Conservation (phyloP, 2,888 invertebrate genomes). For the Maniola hyperantus region DNA sequence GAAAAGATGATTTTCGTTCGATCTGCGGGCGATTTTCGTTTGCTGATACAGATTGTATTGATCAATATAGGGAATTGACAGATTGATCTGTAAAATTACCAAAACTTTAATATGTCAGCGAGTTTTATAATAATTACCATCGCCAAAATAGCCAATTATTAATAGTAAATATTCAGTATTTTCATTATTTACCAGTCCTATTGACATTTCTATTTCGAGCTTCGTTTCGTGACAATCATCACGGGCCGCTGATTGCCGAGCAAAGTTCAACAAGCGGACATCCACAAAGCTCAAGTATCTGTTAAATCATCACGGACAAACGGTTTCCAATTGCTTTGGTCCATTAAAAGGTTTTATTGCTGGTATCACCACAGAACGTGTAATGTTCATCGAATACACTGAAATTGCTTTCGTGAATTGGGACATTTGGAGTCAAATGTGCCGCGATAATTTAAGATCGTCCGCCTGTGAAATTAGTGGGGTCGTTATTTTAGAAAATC, state of each 20-base stretch:
- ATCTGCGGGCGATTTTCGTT: too few relatives aligned
- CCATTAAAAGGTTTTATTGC: constrained; percentile 51
- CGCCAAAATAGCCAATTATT: not conserved
- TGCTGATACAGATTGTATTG: too few relatives aligned
- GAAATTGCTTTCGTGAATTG: constrained; percentile 51
- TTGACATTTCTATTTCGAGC: constrained; percentile 1
- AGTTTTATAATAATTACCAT: not conserved
- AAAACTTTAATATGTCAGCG: not conserved
- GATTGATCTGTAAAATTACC: too few relatives aligned
- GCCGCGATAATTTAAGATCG: constrained; percentile 37
- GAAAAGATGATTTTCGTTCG: too few relatives aligned
- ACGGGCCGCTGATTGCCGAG: constrained; percentile 17
- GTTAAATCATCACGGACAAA: constrained; percentile 51
- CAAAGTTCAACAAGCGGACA: constrained; percentile 29
- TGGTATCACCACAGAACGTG: constrained; percentile 43
- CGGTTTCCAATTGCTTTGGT: constrained; percentile 51
- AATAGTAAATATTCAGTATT: not conserved
- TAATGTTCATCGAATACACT: constrained; percentile 48
- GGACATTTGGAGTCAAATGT: constrained; percentile 38
- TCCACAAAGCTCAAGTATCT: constrained; percentile 45
- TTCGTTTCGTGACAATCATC: constrained; percentile 13
- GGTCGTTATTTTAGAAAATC: constrained; percentile 16
- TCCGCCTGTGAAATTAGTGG: constrained; percentile 36
- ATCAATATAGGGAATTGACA: too few relatives aligned
- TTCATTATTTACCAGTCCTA: constrained; percentile 1